A percentile compares a stretch with the other conserved stretches of the same genome.
Evolutionary conservation across 1,140 invertebrate genomes (phyloP).

Genomic region (Monochamus saltuarius): DNA sequence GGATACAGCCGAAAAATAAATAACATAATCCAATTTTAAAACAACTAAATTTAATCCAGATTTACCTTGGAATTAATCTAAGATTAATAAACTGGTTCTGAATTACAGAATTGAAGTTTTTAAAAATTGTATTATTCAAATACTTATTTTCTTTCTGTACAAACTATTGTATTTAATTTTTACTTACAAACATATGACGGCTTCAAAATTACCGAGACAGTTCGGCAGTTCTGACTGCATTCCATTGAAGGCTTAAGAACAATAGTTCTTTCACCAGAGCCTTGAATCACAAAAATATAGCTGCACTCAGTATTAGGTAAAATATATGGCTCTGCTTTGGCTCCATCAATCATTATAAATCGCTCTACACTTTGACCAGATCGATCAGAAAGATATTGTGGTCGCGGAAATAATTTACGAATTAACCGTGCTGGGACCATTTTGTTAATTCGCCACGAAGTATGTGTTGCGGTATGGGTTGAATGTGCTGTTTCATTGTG

Average conservation of each 20-base stretch:
- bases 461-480: constrained; percentile 46
- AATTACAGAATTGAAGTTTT: too few species aligned
- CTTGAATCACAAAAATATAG: constrained; percentile 69
- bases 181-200: constrained; percentile 70
- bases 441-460: constrained; percentile 69
- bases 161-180: background rate
- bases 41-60: too few species aligned
- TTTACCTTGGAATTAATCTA: too few species aligned
- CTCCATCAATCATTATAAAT: constrained; percentile 70
- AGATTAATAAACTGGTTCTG: too few species aligned
- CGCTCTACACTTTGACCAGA: constrained; percentile 69
- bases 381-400: constrained; percentile 61
- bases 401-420: constrained; percentile 65
- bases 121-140: too few species aligned
- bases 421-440: constrained; percentile 65
- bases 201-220: constrained; percentile 64
- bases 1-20: too few species aligned
- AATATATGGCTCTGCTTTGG: constrained; percentile 58
- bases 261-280: constrained; percentile 64
- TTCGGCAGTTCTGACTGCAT: constrained; percentile 64
- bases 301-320: constrained; percentile 75
- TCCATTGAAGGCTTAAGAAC: constrained; percentile 66
- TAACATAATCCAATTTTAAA: too few species aligned
- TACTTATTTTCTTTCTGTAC: background rate
- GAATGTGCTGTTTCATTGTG: constrained; percentile 12